Percentiles rank a stretch among this genome's conserved stretches.
phyloP scores from a whole-genome alignment of 2,797 vertebrate species.

The Syngnathus acus region DNA sequence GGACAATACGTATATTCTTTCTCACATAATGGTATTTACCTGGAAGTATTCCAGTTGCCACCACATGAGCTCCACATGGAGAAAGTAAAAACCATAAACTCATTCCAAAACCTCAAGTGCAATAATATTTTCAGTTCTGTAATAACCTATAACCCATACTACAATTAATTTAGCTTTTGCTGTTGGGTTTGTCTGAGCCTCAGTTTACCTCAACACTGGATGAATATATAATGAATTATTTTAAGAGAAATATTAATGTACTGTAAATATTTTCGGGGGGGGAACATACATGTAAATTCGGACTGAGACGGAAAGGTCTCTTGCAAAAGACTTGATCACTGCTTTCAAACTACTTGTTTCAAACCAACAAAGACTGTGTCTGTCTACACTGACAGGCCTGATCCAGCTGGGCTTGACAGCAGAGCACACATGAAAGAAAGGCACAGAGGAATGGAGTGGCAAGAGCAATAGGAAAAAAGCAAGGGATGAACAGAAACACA shows the following conservation, averaged over 20 bases:
- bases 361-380: conserved; percentile 6
- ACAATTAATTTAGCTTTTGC: too few species aligned
- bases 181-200: too few species aligned
- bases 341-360: conserved; percentile 33
- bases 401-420: conserved; percentile 70
- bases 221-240: neutral
- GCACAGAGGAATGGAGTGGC: conserved; percentile 58
- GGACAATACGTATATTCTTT: too few species aligned
- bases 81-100: too few species aligned
- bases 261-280: neutral
- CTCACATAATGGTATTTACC: too few species aligned
- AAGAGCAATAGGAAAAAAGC: conserved; percentile 40
- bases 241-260: neutral
- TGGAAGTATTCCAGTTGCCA: too few species aligned
- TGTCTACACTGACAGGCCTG: conserved; percentile 51
- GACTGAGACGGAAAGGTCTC: conserved; percentile 11
- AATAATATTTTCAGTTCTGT: too few species aligned
- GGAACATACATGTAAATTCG: conserved; percentile 12
- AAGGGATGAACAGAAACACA: conserved; percentile 61
- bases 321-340: conserved; percentile 10
- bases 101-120: too few species aligned
- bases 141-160: too few species aligned
- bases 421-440: conserved; percentile 64
- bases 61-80: too few species aligned
- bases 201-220: neutral